These are phyloP conservation scores for Coptodon bakossiorum DNA, from an alignment of 2,113 vertebrate genomes.

Conservation along the genomic window DNA sequence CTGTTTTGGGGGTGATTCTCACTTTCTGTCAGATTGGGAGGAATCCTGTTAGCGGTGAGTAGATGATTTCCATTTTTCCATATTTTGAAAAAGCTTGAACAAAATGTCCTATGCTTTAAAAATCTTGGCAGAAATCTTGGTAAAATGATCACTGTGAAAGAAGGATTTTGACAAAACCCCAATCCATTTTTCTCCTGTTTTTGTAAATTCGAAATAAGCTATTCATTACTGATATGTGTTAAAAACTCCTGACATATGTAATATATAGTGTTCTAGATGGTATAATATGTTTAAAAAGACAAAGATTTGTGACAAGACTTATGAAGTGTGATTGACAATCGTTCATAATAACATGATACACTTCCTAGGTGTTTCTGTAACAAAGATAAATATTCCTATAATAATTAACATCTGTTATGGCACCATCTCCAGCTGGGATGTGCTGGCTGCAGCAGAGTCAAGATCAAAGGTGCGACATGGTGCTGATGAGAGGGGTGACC, in stretches of 20 bases:
- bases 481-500: slow-evolving; percentile 84
- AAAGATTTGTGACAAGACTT: background rate
- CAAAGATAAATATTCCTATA: background rate
- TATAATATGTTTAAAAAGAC: background rate
- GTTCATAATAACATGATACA: background rate
- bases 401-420: background rate
- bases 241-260: background rate
- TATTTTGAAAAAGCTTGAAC: background rate
- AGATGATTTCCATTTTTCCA: background rate
- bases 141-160: background rate
- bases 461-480: slow-evolving; percentile 86
- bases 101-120: background rate
- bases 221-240: background rate
- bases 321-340: background rate
- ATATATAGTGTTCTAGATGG: background rate
- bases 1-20: slow-evolving; percentile 48
- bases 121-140: background rate
- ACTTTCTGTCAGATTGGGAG: slow-evolving; percentile 57
- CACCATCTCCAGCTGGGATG: slow-evolving; percentile 78
- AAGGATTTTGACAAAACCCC: background rate
- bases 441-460: slow-evolving; percentile 91
- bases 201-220: background rate
- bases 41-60: slow-evolving; percentile 69
- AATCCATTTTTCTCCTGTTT: background rate
- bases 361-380: background rate